These are phyloP conservation scores for Beaufortia kweichowensis DNA, from an alignment of 2,113 vertebrate species.

Conservation along the genomic window DNA sequence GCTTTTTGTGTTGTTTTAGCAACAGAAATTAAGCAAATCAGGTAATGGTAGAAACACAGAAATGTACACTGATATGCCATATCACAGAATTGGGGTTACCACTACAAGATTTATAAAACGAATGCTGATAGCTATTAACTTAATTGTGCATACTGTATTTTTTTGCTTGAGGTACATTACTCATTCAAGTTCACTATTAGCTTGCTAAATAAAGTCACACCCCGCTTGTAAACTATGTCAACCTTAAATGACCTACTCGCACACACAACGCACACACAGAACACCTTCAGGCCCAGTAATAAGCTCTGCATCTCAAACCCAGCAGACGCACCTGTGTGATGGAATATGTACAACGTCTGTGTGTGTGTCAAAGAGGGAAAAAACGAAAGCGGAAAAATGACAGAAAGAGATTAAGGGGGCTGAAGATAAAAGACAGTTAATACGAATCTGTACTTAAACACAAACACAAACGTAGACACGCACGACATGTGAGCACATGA, in stretches of 20 bases:
- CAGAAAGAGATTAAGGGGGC: constrained; percentile 6
- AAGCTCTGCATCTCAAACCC: constrained; percentile 6
- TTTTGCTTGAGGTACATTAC: not conserved
- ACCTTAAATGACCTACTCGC: constrained; percentile 45
- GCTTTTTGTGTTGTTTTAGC: no score
- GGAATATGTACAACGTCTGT: constrained; percentile 5
- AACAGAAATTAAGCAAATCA: no score
- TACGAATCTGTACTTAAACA: constrained; percentile 3
- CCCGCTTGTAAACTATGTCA: constrained; percentile 2
- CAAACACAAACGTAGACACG: constrained; percentile 24
- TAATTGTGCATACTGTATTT: not conserved
- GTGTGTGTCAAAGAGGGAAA: constrained; percentile 15
- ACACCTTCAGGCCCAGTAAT: constrained; percentile 31
- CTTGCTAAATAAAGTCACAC: constrained; percentile 28
- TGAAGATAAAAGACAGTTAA: constrained; percentile 56
- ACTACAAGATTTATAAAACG: no score
- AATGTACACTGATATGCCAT: no score
- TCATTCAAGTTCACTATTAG: constrained; percentile 2
- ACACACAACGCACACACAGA: constrained; percentile 13
- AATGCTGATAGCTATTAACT: not conserved
- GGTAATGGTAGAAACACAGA: no score
- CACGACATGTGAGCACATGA: constrained; percentile 11
- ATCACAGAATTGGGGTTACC: no score
- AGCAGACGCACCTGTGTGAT: constrained; percentile 31
- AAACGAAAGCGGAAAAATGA: constrained; percentile 10